These are phyloP conservation scores for Apostichopus leukothele DNA, from an alignment of 53 echinoderm and acorn worm species.

Conservation along the genomic window DNA sequence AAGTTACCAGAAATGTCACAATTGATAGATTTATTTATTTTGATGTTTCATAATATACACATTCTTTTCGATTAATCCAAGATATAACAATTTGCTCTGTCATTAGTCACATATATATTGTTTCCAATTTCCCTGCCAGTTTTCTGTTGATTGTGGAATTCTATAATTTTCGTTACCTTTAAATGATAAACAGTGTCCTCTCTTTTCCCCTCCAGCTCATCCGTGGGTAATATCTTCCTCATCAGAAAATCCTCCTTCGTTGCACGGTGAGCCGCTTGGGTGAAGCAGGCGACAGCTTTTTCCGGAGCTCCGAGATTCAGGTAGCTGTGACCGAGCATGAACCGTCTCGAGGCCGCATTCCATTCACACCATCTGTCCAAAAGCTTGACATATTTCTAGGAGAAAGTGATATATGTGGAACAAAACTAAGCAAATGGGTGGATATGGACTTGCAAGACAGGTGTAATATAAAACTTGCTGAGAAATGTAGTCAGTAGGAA, in stretches of 20 bases:
- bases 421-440: no score
- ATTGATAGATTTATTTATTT: no score
- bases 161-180: constrained; percentile 60
- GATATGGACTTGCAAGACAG: no score
- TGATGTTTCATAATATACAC: no score
- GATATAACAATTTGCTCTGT: no score
- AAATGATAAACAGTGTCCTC: constrained; percentile 85
- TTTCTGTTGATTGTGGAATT: no score
- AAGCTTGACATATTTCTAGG: constrained; percentile 77
- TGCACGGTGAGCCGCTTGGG: constrained; percentile 66
- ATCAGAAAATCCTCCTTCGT: constrained; percentile 79
- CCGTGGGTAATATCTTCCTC: constrained; percentile 76
- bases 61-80: no score
- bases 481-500: no score
- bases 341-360: constrained; percentile 88
- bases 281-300: constrained; percentile 89
- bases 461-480: no score
- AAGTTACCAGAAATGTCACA: no score
- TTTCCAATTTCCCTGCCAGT: no score
- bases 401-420: neutral
- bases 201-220: constrained; percentile 77
- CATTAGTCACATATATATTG: no score
- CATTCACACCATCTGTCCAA: constrained; percentile 92
- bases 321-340: constrained; percentile 84
- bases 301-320: constrained; percentile 85